Base-by-base conservation (phyloP, 2,797 vertebrate species). In the Sciaenops ocellatus region DNA sequence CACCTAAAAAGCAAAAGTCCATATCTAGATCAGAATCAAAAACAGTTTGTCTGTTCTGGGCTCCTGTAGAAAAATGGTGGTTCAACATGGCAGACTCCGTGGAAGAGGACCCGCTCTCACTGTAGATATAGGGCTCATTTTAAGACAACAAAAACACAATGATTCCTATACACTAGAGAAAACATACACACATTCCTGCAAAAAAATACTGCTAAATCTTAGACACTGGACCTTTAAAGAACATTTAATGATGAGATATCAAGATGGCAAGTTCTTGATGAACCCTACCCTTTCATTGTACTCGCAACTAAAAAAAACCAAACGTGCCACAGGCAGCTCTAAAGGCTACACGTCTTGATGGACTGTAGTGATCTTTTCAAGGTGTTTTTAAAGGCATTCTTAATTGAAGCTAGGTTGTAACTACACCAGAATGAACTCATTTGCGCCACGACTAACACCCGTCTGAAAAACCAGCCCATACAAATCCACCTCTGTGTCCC, bases 401-500 rank as follows among this genome's bases (percentile, higher is more conserved):
- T 81, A 73, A 76, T 73, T 77, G 48, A 7, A 38, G 13, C 16
- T 20, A 0, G 48, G 38, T 57, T 87, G 74, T 77, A 78, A 73
- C 67, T 78, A 70, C 75, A 77, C 46, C 44, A 48, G 22, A 65
- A 26, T 77, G 24, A 85, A 65, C 59, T 83, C 10, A 42, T 63
- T 73, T 52, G 56, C 9, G 8, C 52, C 42, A 20, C 20, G 9
- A 71, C 56, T 69, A 48, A 60, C 60, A 64, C 44, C 26, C 22
- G 11, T 54, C 75, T 76, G 69, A 82, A 78, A 78, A 69, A 73
- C 60, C 3, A 17, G 56, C 24, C 76, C 34, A 16, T 44, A 59
- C 54, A 67, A 9, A 46, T 79, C 63, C 56, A 46, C 77, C 69
- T 64, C 55, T 12, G n/a, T 61, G 52, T 86, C 85, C 78, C 73